phyloP scores from a whole-genome alignment of 2,797 vertebrate genomes.

The Acipenser ruthenus region DNA sequence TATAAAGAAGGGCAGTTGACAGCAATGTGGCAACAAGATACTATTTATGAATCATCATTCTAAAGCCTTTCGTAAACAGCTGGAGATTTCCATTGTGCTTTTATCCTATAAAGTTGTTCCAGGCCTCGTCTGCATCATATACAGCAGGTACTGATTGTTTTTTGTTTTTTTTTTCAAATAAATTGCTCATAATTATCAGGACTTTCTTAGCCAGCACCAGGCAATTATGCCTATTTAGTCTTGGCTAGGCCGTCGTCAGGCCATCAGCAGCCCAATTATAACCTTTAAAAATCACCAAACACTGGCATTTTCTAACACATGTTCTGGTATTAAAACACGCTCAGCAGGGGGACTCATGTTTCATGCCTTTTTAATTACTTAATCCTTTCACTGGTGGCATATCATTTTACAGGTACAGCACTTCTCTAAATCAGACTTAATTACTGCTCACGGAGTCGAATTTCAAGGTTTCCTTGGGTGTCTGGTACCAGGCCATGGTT shows the following conservation, averaged over 20 bases:
- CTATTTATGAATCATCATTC: no score
- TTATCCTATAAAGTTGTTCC: no score
- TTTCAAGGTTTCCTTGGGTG: constrained; percentile 33
- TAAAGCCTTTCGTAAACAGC: no score
- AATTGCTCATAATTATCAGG: constrained; percentile 37
- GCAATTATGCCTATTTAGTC: constrained; percentile 43
- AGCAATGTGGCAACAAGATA: no score
- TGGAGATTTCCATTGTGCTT: no score
- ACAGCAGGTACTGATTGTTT: constrained; percentile 19
- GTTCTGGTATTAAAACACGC: constrained; percentile 31
- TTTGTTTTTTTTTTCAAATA: constrained; percentile 29
- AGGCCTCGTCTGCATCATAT: no score
- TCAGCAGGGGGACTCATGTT: constrained; percentile 21
- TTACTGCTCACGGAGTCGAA: constrained; percentile 31
- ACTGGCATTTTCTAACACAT: constrained; percentile 32
- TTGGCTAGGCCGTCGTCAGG: constrained; percentile 40
- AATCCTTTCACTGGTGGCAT: constrained; percentile 28
- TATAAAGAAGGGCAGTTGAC: no score
- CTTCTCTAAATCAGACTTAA: constrained; percentile 41
- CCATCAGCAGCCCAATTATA: constrained; percentile 39
- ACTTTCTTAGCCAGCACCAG: constrained; percentile 29
- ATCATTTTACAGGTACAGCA: constrained; percentile 34
- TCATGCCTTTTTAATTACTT: constrained; percentile 26
- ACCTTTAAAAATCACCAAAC: constrained; percentile 43
- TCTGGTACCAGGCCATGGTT: constrained; percentile 36